Base-by-base conservation (phyloP, 2,797 vertebrate species). In the Lithobates pipiens region DNA sequence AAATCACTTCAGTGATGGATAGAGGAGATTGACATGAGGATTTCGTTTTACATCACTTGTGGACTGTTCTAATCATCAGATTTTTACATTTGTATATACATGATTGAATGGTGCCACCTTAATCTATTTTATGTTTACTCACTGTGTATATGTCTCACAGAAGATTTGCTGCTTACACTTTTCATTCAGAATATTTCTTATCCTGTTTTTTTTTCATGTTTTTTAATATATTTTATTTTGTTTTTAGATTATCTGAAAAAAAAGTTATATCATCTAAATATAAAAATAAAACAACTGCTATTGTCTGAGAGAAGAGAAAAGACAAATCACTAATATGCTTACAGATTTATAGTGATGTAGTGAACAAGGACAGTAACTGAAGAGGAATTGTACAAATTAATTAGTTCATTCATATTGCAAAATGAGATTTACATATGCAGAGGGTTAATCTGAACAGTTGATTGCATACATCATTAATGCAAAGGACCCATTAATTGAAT, bases 191-290 rank as follows among this genome's bases (percentile, higher is more conserved):
- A 29, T 29, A 29, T 29, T 29, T 29, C 29, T 29, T 2, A 29
- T 1, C 29, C 1, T 29, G 29, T 29, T 29, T 29, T 29, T 29
- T 29, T 29, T 29, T 29, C 29, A 29, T 29, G 29, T 1, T 29
- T 29, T 29, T 29, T 29, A 29, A 29, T n/a, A 2, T 46, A 32
- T 73, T 27, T 74, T 21, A 44, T 82, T 42, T 76, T 88, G 88
- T 91, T 93, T 92, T 94, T 94, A 93, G 83, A 65, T 88, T 89
- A 91, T 89, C 90, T 90, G 82, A 77, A 89, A 87, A 90, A 90
- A 91, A 92, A 89, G 92, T 90, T 88, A 88, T 85, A 86, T n/a
- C 76, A 92, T 80, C 89, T 90, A 89, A 89, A 91, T 91, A 54
- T 92, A 91, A 93, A 93, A 93, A 91, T 89, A 88, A 89, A 89